Base-by-base conservation (phyloP, 2,113 vertebrate genomes). In the Saiga tatarica region DNA sequence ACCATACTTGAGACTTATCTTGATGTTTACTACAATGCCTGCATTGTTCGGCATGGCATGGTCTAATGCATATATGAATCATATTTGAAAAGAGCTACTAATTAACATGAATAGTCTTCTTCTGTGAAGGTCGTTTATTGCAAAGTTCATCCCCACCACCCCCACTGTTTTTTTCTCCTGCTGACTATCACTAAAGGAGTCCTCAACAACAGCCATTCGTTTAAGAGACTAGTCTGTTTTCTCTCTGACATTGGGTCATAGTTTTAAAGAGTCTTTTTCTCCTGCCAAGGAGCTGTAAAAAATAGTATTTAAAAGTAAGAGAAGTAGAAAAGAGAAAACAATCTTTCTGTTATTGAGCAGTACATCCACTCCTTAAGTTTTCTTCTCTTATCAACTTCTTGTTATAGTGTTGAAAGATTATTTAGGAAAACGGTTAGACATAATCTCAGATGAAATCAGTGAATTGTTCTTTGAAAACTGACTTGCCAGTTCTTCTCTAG, bases 101-200 rank as follows among this genome's bases (percentile, higher is more conserved):
- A 99, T 99, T 99, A 99, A 99, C 99, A 99, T 99, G 99, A 99
- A 99, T 99, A 99, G 98, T 99, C 99, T 98, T 99, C 99, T 98
- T 99, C 99, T 98, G 98, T 98, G 99, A 99, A 99, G 99, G 99
- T 99, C 99, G 94, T 99, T 99, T 98, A 98, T 98, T 98, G 94
- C 98, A 98, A 99, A 99, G 98, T 99, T 99, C 98, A 76, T 76
- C 12, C 71, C 57, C 57, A 2, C 23, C 1, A 36, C 19, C 36
- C 1, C 11, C 36, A 42, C 11, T 62, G 60, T 62, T 52, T 89
- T 62, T 82, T 86, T 16, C 36, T 0, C 92, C 96, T 98, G 98
- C 87, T 42, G 96, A 98, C 97, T 98, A 98, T 98, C 88, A 64
- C 98, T 98, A 97, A 99, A 99, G 98, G 98, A 99, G 97, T 96